These are phyloP conservation scores for Erynnis tages DNA, from an alignment of 2,888 invertebrate species.

Conservation along the genomic window DNA sequence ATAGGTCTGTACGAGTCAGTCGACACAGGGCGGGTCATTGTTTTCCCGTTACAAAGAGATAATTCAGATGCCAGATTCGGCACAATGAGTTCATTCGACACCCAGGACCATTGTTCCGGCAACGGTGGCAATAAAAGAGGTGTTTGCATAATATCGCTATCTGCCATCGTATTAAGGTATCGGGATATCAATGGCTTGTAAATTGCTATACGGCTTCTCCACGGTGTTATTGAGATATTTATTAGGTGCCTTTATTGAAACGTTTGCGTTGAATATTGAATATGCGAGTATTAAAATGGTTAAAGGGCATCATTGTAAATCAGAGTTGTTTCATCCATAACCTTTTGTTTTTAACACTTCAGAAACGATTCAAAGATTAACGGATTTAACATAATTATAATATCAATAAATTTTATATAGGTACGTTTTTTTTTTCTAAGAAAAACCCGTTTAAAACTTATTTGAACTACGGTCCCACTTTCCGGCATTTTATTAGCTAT, in stretches of 20 bases:
- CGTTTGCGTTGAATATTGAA: background rate
- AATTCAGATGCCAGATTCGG: conserved; percentile 61
- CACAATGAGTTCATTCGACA: conserved; percentile 65
- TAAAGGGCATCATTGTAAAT: no score
- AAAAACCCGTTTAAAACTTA: no score
- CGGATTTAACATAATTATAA: no score
- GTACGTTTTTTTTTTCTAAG: no score
- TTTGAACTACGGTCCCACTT: conserved; percentile 1
- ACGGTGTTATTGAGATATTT: conserved; percentile 5
- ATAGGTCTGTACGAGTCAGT: no score
- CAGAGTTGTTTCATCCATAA: no score
- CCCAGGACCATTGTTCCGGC: conserved; percentile 64
- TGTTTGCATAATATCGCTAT: conserved; percentile 66
- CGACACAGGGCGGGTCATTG: conserved; percentile 52
- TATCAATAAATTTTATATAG: no score
- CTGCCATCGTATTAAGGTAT: conserved; percentile 41
- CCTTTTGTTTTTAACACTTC: no score
- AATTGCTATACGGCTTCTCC: conserved; percentile 1
- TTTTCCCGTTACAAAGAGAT: conserved; percentile 67
- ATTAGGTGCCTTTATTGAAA: background rate
- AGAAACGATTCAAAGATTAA: no score
- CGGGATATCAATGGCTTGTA: conserved; percentile 14
- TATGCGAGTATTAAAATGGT: no score
- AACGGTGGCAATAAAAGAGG: conserved; percentile 56
- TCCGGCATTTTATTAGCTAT: conserved; percentile 10